Evolutionary conservation across 2,113 vertebrate species (phyloP), one percentile per base, ranked within the genome.

Genomic region (Oreochromis niloticus): DNA sequence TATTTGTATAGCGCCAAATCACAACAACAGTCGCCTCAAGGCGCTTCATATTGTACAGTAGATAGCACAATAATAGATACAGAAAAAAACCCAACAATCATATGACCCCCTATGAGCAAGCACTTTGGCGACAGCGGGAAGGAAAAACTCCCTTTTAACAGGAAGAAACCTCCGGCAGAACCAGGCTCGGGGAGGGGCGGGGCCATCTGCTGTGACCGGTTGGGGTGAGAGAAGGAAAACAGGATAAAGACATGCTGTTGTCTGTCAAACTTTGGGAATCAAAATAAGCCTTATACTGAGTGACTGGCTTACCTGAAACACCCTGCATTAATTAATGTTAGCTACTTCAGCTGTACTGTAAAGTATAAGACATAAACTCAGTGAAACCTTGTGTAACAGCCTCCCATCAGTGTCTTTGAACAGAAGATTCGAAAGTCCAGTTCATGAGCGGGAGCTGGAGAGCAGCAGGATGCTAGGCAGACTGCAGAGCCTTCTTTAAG

Each of bases 31-130:
- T n/a, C n/a, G n/a, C n/a, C n/a, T n/a, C n/a, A n/a, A n/a, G n/a
- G n/a, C n/a, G n/a, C n/a, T n/a, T n/a, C n/a, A n/a, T n/a, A n/a
- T n/a, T n/a, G n/a, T n/a, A n/a, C n/a, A n/a, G n/a, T n/a, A n/a
- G n/a, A n/a, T n/a, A n/a, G n/a, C n/a, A n/a, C n/a, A n/a, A n/a
- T n/a, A n/a, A n/a, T n/a, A n/a, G n/a, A n/a, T n/a, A n/a, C n/a
- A n/a, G n/a, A n/a, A n/a, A n/a, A n/a, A n/a, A n/a, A n/a, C n/a
- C n/a, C n/a, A 54, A 54, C 52, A 11, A 22, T 54, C 52, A 22
- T 22, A 22, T 22, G 52, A 55, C 1, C 52, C 5, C 52, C 0
- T 55, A 11, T 55, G n/a, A 22, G 52, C 52, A 22, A 34, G 9
- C 52, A 55, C 52, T 55, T 2, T 55, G 52, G 52, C 0, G 3